phyloP scores from a whole-genome alignment of 2,113 vertebrate species.

The Arenaria interpres region DNA sequence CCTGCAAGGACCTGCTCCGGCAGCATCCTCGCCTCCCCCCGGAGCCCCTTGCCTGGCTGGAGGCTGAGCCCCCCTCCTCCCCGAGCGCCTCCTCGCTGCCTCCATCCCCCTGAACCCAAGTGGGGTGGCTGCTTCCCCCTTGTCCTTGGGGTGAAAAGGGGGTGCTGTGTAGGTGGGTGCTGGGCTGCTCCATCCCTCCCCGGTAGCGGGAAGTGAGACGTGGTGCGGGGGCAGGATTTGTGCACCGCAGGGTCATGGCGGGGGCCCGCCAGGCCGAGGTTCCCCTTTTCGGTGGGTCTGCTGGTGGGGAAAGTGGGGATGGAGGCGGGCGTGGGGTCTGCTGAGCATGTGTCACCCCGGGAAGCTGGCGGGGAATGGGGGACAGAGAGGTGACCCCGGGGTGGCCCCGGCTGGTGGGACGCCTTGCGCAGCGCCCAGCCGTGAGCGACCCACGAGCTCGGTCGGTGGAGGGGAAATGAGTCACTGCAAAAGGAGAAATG shows the following conservation, averaged over 20 bases:
- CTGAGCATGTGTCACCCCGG: not conserved
- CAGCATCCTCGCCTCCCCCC: not conserved
- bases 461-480: constrained; percentile 31
- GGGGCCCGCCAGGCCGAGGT: not conserved
- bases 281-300: not conserved
- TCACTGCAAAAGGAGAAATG: constrained; percentile 28
- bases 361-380: too few relatives aligned
- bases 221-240: not conserved
- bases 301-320: not conserved
- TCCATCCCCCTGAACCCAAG: not conserved
- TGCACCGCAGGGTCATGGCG: accelerated
- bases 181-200: not conserved
- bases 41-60: not conserved
- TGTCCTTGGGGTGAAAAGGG: not conserved
- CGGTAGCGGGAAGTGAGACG: not conserved
- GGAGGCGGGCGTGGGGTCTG: accelerated
- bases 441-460: not conserved
- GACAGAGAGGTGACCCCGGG: accelerated
- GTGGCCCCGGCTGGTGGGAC: not conserved
- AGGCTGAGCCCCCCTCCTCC: not conserved
- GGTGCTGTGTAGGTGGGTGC: not conserved
- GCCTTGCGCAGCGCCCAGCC: not conserved
- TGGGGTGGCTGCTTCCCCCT: not conserved
- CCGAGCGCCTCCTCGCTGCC: not conserved
- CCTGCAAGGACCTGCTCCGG: not conserved